These are phyloP conservation scores for Corythoichthys haematopterus DNA, from an alignment of 2,113 vertebrate genomes.

Conservation along the genomic window DNA sequence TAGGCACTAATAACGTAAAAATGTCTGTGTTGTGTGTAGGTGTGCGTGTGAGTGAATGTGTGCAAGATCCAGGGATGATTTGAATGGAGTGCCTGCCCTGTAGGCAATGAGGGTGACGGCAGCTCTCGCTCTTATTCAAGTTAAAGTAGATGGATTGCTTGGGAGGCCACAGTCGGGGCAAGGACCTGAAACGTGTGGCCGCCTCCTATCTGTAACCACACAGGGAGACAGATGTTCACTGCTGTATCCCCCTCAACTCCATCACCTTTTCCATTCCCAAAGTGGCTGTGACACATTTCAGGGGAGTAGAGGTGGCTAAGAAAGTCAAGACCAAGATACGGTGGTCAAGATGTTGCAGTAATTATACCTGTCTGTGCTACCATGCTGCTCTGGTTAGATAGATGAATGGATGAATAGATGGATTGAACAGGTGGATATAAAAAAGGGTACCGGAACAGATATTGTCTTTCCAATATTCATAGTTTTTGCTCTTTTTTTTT, in stretches of 20 bases:
- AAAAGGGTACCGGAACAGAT: not conserved
- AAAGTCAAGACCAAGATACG: constrained; percentile 27
- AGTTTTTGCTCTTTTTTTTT: no score
- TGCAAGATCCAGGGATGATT: constrained; percentile 29
- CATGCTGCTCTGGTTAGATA: not conserved
- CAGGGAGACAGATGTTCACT: constrained; percentile 31
- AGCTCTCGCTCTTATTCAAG: constrained; percentile 37
- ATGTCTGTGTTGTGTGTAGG: not conserved
- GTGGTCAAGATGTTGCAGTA: constrained; percentile 38
- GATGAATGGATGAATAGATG: not conserved
- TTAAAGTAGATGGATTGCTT: constrained; percentile 64
- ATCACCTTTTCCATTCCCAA: constrained; percentile 6
- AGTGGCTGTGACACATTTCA: constrained; percentile 40
- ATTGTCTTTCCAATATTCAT: no score
- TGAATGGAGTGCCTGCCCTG: constrained; percentile 48
- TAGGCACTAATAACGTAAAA: constrained; percentile 22
- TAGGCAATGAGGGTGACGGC: constrained; percentile 52
- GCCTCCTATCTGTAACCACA: constrained; percentile 21
- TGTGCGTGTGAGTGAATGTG: not conserved
- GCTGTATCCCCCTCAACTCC: not conserved
- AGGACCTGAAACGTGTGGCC: constrained; percentile 36
- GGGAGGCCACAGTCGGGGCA: constrained; percentile 26
- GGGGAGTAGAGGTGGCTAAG: constrained; percentile 23
- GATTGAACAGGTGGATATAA: not conserved
- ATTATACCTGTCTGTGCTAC: constrained; percentile 45